Evolutionary conservation across 2,797 vertebrate genomes (phyloP).

Genomic region (Clarias laeviceps): DNA sequence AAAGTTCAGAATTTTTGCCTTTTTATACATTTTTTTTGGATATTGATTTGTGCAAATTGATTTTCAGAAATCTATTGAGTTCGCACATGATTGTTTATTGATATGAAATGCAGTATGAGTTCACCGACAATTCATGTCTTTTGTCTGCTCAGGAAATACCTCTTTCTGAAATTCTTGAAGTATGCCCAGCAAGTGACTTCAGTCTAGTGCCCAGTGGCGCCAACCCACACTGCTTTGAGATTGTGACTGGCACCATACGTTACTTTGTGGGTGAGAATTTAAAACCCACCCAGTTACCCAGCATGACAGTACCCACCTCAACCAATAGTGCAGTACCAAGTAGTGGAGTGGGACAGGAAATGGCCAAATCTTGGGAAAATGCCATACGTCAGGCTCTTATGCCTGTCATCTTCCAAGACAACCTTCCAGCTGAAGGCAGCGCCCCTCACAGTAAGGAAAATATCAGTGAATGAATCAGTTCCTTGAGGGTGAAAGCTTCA

Average conservation of each 20-base stretch:
- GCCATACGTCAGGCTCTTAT: slow-evolving; percentile 89
- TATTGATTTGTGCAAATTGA: not conserved
- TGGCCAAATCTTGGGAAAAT: slow-evolving; percentile 83
- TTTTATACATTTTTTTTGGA: not conserved
- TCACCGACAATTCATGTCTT: not conserved
- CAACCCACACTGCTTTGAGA: slow-evolving; percentile 90
- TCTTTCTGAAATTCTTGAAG: slow-evolving; percentile 85
- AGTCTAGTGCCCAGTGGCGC: slow-evolving; percentile 76
- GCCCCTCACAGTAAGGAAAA: slow-evolving; percentile 72
- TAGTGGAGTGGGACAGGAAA: slow-evolving; percentile 80
- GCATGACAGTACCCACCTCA: slow-evolving; percentile 62
- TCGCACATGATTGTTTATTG: not conserved
- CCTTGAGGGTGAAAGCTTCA: not conserved
- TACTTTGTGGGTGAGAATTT: slow-evolving; percentile 89
- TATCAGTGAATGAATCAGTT: not conserved
- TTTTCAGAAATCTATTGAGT: not conserved
- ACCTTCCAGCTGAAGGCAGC: slow-evolving; percentile 72
- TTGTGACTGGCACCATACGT: slow-evolving; percentile 82
- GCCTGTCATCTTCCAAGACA: slow-evolving; percentile 84
- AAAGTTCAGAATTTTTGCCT: not conserved
- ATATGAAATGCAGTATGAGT: not conserved
- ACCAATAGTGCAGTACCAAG: slow-evolving; percentile 74
- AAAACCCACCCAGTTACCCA: slow-evolving; percentile 62
- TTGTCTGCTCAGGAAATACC: slow-evolving; percentile 81
- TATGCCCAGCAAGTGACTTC: slow-evolving; percentile 81